phyloP scores from a whole-genome alignment of 2,888 invertebrate genomes.

The Acrobasis repandana region DNA sequence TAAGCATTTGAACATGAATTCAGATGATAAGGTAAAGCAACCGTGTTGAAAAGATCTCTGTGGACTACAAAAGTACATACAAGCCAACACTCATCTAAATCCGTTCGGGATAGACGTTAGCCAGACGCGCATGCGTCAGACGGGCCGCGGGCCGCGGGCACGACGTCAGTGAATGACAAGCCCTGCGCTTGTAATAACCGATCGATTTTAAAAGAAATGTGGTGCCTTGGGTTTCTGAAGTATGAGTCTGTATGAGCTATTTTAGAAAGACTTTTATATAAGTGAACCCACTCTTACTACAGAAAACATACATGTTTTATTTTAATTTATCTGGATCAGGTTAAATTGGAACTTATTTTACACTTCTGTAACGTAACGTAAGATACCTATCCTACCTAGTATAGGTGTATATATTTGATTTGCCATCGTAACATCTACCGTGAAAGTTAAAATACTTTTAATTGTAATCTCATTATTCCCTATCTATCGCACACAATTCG shows the following conservation, averaged over 20 bases:
- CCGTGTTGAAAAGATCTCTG: slow-evolving; percentile 66
- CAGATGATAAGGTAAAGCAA: slow-evolving; percentile 64
- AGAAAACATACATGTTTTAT: too few species aligned
- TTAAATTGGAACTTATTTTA: too few species aligned
- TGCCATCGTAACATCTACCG: too few species aligned
- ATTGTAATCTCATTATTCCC: too few species aligned
- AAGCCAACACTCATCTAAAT: slow-evolving; percentile 69
- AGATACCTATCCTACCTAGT: too few species aligned
- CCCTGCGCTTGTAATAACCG: slow-evolving; percentile 72
- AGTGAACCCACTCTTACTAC: too few species aligned
- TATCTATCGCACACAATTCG: too few species aligned
- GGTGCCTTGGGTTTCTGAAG: slow-evolving; percentile 45
- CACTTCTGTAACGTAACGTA: too few species aligned
- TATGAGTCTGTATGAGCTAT: slow-evolving; percentile 6
- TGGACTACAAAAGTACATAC: slow-evolving; percentile 65
- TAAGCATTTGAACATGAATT: slow-evolving; percentile 65
- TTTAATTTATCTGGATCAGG: too few species aligned
- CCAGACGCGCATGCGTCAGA: slow-evolving; percentile 81
- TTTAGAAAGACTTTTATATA: too few species aligned
- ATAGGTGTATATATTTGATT: too few species aligned
- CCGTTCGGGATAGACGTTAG: slow-evolving; percentile 75
- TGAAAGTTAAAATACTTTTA: too few species aligned
- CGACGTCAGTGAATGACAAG: slow-evolving; percentile 80
- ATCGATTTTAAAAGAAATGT: slow-evolving; percentile 77
- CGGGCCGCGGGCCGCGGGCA: slow-evolving; percentile 54